Conservation (phyloP, 2,797 vertebrate species). For the Intellagama lesueurii region DNA sequence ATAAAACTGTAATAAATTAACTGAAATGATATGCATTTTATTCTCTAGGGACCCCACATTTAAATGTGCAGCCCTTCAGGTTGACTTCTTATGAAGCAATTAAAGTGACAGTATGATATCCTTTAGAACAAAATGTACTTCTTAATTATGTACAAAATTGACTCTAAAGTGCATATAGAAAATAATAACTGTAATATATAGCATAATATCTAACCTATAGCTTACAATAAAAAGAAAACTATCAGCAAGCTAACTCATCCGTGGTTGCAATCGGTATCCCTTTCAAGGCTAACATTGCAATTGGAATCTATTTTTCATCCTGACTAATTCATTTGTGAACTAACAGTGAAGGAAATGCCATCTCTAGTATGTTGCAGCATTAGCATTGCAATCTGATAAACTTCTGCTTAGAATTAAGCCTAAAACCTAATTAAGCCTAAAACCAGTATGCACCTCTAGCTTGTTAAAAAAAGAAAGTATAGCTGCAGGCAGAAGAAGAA, state of each 20-base stretch:
- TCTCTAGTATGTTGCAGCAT: conserved; percentile 54
- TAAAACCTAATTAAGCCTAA: no score
- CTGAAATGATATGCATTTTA: conserved; percentile 15
- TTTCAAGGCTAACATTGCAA: conserved; percentile 73
- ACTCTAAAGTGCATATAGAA: conserved; percentile 58
- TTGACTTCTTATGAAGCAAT: conserved; percentile 21
- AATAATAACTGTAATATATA: conserved; percentile 67
- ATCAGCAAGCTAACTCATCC: conserved; percentile 72
- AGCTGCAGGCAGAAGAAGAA: background rate
- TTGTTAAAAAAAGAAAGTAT: background rate
- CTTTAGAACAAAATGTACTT: conserved; percentile 9
- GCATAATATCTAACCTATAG: conserved; percentile 65
- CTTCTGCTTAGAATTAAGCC: background rate
- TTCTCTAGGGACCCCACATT: conserved; percentile 21
- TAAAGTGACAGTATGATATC: conserved; percentile 39
- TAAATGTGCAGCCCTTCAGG: conserved; percentile 22
- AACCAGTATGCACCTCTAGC: no score
- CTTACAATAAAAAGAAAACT: conserved; percentile 66
- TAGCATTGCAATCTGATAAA: conserved; percentile 41
- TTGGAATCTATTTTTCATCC: conserved; percentile 69
- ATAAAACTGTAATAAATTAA: conserved; percentile 50
- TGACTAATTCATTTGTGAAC: conserved; percentile 69
- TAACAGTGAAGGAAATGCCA: conserved; percentile 64
- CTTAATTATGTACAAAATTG: conserved; percentile 59
- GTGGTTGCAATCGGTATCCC: conserved; percentile 61